Evolutionary conservation across 1,140 invertebrate species (phyloP).

Genomic region (Chymomyza costata): DNA sequence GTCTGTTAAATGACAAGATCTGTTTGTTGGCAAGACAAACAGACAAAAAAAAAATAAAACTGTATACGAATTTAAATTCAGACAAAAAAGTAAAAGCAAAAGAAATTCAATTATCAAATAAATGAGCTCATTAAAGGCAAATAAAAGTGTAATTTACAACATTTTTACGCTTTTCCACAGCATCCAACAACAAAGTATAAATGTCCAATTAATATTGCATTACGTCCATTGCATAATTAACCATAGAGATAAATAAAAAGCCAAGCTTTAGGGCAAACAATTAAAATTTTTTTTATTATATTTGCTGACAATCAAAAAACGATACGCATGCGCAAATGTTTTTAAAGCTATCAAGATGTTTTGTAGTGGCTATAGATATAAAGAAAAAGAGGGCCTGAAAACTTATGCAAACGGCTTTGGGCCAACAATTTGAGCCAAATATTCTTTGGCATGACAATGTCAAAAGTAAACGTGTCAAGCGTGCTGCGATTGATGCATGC

Average conservation of each 20-base stretch:
- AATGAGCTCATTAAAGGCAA: conserved; percentile 28
- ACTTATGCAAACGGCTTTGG: conserved; percentile 8
- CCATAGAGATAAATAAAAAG: conserved; percentile 36
- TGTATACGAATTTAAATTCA: too few relatives aligned
- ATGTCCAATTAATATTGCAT: conserved; percentile 50
- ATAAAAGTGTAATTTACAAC: conserved; percentile 17
- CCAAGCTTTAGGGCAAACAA: too few relatives aligned
- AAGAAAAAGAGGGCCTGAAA: conserved; percentile 4
- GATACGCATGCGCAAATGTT: conserved; percentile 56
- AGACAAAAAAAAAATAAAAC: too few relatives aligned
- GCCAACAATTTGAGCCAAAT: conserved; percentile 26
- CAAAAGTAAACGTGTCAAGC: conserved; percentile 57
- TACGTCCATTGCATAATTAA: conserved; percentile 33
- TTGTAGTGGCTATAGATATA: too few relatives aligned
- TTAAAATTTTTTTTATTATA: too few relatives aligned
- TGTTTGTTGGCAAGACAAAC: too few relatives aligned
- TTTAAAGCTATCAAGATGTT: neutral
- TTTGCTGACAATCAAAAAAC: conserved; percentile 21
- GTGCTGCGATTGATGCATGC: conserved; percentile 3
- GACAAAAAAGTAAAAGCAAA: neutral
- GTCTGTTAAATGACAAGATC: too few relatives aligned
- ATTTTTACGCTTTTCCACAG: too few relatives aligned
- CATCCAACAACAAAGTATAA: conserved; percentile 24
- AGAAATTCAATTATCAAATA: conserved; percentile 3
- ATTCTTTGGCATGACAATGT: conserved; percentile 56